phyloP scores from a whole-genome alignment of 2,113 vertebrate genomes.

The Pleuronectes platessa region DNA sequence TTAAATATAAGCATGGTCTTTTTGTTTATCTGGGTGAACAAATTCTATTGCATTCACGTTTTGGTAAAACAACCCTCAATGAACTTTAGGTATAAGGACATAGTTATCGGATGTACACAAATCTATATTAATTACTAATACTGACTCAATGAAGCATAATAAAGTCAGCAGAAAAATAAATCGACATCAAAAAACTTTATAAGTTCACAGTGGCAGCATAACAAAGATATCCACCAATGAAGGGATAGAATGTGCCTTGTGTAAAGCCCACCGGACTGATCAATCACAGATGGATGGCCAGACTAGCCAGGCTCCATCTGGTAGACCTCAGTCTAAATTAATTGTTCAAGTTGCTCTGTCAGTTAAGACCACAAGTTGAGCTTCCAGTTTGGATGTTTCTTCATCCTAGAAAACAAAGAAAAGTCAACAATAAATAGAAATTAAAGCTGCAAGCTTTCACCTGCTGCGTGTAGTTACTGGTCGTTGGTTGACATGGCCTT shows the following conservation, averaged over 20 bases:
- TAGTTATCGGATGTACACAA: neutral
- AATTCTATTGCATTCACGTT: neutral
- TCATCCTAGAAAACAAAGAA: conserved; percentile 44
- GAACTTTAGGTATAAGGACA: conserved; percentile 5
- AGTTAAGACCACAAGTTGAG: conserved; percentile 60
- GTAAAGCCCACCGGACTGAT: neutral
- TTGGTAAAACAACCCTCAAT: neutral
- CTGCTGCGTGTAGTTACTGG: too few relatives aligned
- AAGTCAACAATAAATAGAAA: neutral
- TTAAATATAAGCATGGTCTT: neutral
- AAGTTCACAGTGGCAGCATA: conserved; percentile 44
- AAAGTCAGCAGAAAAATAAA: neutral
- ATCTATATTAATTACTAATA: conserved; percentile 6
- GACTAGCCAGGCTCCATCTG: conserved; percentile 2
- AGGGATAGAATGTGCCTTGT: neutral
- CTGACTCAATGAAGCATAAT: neutral
- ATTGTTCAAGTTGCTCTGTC: conserved; percentile 17
- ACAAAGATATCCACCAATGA: conserved; percentile 9
- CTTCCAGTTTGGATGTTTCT: conserved; percentile 54
- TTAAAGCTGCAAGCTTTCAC: too few relatives aligned
- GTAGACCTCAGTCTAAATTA: neutral
- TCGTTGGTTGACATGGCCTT: too few relatives aligned
- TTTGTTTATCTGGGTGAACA: neutral
- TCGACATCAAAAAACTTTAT: conserved; percentile 31
- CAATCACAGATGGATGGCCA: neutral